Evolutionary conservation across 2,888 invertebrate species (phyloP).

Genomic region (Pheosia tremula): DNA sequence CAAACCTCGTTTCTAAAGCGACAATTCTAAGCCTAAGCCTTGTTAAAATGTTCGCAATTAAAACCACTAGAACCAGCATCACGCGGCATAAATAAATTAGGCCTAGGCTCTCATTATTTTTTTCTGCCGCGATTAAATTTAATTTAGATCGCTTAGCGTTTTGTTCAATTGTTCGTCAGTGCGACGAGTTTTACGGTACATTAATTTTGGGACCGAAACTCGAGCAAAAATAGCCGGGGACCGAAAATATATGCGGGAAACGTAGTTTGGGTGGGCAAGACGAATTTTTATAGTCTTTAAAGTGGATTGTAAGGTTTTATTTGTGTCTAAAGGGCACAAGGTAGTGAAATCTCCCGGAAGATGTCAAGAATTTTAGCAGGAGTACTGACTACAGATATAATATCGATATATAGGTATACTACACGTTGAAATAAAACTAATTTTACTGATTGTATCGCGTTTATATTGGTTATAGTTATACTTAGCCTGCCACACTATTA

Average conservation of each 20-base stretch:
- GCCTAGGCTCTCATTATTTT: conserved; percentile 12
- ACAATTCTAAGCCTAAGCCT: no score
- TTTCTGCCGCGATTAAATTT: conserved; percentile 10
- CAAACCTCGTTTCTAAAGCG: no score
- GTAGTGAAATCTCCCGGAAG: not conserved
- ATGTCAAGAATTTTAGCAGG: no score
- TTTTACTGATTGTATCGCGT: no score
- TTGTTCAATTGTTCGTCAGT: conserved; percentile 24
- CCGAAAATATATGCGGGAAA: conserved; percentile 2
- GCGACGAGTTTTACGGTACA: conserved; percentile 34
- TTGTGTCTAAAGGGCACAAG: conserved; percentile 5
- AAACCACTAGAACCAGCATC: not conserved
- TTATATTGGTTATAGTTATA: no score
- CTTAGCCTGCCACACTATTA: no score
- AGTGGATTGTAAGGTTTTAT: conserved; percentile 5
- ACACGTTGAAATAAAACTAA: no score
- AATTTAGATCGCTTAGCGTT: conserved; percentile 19
- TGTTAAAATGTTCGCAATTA: no score
- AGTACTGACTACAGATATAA: no score
- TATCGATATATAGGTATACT: no score
- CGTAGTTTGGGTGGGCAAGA: not conserved
- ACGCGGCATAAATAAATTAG: conserved; percentile 8
- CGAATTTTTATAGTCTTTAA: conserved; percentile 6
- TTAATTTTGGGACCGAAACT: conserved; percentile 23
- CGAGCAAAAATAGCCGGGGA: not conserved